phyloP scores from a whole-genome alignment of 2,797 vertebrate genomes.

The Malurus splendens region DNA sequence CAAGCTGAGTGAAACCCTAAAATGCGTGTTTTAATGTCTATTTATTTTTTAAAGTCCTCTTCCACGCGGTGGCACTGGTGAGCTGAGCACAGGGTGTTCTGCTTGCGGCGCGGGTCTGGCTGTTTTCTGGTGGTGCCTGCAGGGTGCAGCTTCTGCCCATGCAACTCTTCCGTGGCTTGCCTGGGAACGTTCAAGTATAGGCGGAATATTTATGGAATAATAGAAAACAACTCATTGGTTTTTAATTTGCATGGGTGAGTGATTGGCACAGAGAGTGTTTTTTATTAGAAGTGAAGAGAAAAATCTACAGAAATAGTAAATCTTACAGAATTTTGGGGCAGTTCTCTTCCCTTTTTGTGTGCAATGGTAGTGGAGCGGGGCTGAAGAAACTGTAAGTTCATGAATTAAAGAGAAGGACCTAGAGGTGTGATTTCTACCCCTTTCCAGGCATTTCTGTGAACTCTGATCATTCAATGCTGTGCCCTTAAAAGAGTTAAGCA shows the following conservation, averaged over 20 bases:
- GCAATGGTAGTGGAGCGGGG: neutral
- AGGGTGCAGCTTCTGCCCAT: neutral
- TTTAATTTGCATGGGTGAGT: neutral
- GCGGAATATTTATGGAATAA: neutral
- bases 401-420: neutral
- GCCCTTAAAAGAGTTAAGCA: neutral
- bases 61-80: slow-evolving; percentile 63
- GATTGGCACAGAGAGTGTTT: neutral
- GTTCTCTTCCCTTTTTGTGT: neutral
- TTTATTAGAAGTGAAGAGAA: neutral
- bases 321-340: neutral
- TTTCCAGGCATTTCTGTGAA: neutral
- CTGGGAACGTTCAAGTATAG: neutral
- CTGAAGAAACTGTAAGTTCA: neutral
- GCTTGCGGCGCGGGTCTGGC: rapidly evolving
- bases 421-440: neutral
- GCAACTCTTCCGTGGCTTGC: neutral
- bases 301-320: neutral
- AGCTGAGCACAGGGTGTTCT: neutral
- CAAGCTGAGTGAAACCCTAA: neutral
- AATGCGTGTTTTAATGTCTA: rapidly evolving
- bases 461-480: neutral
- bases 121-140: neutral
- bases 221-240: neutral
- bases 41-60: neutral